Evolutionary conservation across 2,797 vertebrate genomes (phyloP), one percentile per base, ranked within the genome.

Genomic region (Ctenopoma multispine): DNA sequence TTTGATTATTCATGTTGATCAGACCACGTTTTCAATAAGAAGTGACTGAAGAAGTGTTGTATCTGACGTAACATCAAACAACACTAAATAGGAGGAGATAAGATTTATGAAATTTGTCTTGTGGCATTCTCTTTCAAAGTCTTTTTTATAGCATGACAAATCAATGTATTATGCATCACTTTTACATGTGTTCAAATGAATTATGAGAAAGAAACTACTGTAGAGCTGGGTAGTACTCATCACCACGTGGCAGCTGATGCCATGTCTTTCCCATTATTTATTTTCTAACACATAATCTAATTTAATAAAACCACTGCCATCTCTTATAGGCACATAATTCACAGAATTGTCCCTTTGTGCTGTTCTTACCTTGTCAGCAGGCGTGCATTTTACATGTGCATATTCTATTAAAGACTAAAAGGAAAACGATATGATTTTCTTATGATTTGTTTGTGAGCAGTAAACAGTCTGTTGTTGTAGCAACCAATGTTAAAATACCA

Each of bases 1-100:
- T 80, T 47, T 74, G 40, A 66, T 80, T 76, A 79, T 82, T 77
- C 48, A 79, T 76, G 53, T 14, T 65, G 43, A 82, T 76, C 68
- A 57, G 41, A 53, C 2, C 44, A 50, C 41, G 55, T 65, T 68
- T 51, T 38, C 61, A 46, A 51, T 12, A 68, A 21, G 7, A 78
- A 54, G 27, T 50, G 65, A 81, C 53, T 61, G n/a, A n/a, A n/a
- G n/a, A n/a, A n/a, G n/a, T n/a, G 29, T 27, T 67, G 20, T 36
- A 53, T 15, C 44, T 63, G 63, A 70, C 1, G 18, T 49, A 40
- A 72, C 61, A 41, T 31, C 40, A 63, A 48, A 64, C 48, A 60
- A 61, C 41, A 48, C 40, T 46, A 38, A 72, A 34, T 54, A 49
- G 60, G 29, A 58, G 29, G 47, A 54, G 59, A 69, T 49, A 48